phyloP scores from a whole-genome alignment of 2,797 vertebrate genomes.

The Phalloptychus januarius region DNA sequence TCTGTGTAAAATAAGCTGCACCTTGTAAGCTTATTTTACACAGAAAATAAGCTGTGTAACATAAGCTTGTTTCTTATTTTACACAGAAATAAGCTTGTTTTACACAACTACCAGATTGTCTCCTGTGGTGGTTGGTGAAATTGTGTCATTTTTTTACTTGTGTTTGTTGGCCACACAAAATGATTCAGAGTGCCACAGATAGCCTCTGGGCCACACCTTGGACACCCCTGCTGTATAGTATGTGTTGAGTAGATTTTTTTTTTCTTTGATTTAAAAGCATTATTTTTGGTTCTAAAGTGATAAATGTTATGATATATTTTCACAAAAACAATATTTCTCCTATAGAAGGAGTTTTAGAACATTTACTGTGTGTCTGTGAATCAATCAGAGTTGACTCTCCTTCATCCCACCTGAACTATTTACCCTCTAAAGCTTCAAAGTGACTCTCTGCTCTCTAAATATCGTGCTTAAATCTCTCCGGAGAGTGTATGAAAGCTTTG shows the following conservation, averaged over 20 bases:
- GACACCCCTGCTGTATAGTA: background rate
- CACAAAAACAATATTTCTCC: background rate
- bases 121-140: background rate
- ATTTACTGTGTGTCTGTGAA: slow-evolving; percentile 20
- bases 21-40: background rate
- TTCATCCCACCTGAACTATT: slow-evolving; percentile 43
- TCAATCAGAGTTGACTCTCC: slow-evolving; percentile 37
- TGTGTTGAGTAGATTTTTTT: background rate
- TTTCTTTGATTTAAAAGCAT: background rate
- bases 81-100: no score
- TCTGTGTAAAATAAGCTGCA: background rate
- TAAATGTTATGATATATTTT: background rate
- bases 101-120: no score
- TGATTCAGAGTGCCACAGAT: background rate
- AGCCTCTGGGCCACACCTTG: background rate
- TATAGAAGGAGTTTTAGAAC: slow-evolving; percentile 4
- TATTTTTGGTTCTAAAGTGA: background rate
- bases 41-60: no score
- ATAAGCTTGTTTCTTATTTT: no score
- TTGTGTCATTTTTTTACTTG: background rate
- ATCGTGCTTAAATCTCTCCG: slow-evolving; percentile 27
- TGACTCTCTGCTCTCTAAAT: slow-evolving; percentile 40
- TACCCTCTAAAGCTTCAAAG: slow-evolving; percentile 28
- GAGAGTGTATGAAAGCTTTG: slow-evolving; percentile 16
- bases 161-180: background rate